Conservation (phyloP, 2,113 vertebrate genomes). For the Chunga burmeisteri region DNA sequence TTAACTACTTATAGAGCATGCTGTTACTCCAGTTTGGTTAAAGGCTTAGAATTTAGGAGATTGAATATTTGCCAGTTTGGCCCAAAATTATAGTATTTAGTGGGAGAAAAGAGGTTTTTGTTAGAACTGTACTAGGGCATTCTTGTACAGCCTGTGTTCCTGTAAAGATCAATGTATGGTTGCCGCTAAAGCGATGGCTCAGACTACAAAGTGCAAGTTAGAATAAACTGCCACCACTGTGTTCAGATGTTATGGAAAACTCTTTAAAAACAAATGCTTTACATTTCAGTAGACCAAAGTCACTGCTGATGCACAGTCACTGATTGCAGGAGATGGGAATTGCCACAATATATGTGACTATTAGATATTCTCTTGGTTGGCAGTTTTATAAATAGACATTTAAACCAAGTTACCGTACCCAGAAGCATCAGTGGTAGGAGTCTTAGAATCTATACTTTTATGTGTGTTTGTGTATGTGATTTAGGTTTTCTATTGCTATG, state of each 20-base stretch:
- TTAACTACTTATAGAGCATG: background rate
- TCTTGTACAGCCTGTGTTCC: background rate
- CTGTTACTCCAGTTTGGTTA: conserved; percentile 5
- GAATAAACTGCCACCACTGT: background rate
- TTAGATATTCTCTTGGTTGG: background rate
- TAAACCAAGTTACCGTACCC: background rate
- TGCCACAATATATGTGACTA: background rate
- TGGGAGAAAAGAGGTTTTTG: background rate
- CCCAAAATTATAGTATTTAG: conserved; percentile 37
- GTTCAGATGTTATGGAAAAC: background rate
- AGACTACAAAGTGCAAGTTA: background rate
- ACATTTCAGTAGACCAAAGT: background rate
- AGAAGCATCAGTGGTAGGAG: background rate
- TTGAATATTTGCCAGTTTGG: background rate
- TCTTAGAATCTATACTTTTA: background rate
- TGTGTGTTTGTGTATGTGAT: background rate
- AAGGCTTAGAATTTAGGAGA: conserved; percentile 3
- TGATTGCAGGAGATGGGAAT: background rate
- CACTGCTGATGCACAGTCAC: background rate
- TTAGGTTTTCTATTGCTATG: background rate
- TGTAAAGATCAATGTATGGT: background rate
- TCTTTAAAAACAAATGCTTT: background rate
- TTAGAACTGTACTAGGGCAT: background rate
- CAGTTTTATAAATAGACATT: background rate
- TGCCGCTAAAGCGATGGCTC: background rate